Evolutionary conservation across 2,797 vertebrate genomes (phyloP), one percentile per base, ranked within the genome.

Genomic region (Poecilia velifera): DNA sequence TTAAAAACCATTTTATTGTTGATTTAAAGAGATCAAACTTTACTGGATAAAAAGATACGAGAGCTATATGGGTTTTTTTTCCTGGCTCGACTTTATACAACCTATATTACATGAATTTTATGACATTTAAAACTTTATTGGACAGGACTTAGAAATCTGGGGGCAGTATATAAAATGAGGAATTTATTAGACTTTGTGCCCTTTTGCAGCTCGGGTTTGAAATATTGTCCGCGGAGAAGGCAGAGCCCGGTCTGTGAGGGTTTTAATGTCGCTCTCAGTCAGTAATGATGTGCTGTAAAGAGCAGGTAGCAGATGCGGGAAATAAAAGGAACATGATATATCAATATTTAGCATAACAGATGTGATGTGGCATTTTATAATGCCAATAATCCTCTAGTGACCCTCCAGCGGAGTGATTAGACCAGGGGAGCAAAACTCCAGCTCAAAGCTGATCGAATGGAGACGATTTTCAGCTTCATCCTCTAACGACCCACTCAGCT

Each of bases 41-140:
- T 98, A 98, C 97, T 97, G 97, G 96, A 96, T 96, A 96, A 97
- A 97, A 97, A 97, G 96, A 97, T 96, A 97, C 94, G 95, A 95
- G 96, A 93, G 92, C 94, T 95, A 93, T 95, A 94, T 95, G 94
- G 96, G 6, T 0, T 53, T 51, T 51, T 96, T 97, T 97, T 96
- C 96, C 96, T 94, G 96, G 96, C 96, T 96, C 95, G 91, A 92
- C 94, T 97, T 97, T 97, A 97, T 96, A 95, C 96, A 94, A 90
- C 96, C 96, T 94, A 92, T 94, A 95, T 98, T 98, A 98, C 96
- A 96, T 97, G 96, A 96, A 97, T 97, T 95, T 96, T 96, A 97
- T 97, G 97, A 97, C 97, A 97, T 97, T 98, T 98, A 97, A 98
- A 98, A 98, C 96, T 97, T 98, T 98, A 98, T 98, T 98, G 96